Evolutionary conservation across 2,888 invertebrate genomes (phyloP), one percentile per base, ranked within the genome.

Genomic region (Ischnura elegans): DNA sequence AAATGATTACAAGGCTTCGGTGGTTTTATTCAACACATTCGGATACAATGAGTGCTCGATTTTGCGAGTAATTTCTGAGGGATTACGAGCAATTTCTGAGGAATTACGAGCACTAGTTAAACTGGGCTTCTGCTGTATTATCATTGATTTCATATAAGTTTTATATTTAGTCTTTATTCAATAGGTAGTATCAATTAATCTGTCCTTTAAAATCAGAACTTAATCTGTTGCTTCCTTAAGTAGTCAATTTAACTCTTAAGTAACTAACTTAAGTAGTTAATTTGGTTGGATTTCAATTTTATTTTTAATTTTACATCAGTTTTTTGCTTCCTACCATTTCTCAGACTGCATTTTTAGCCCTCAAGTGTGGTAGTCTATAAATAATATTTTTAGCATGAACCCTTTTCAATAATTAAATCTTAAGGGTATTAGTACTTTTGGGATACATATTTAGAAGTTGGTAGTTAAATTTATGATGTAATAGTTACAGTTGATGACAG

Each of bases 241-340:
- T 86, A 46, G 86, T n/a, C 45, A 45, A 46, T 86, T 86, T 86
- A 86, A 86, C n/a, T n/a, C n/a, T n/a, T n/a, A n/a, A n/a, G n/a
- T n/a, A n/a, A n/a, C n/a, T n/a, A n/a, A n/a, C 86, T 45, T 51
- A 25, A 21, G 46, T 25, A 25, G 86, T 86, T 46, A 46, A n/a
- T n/a, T n/a, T 86, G 86, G 45, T 86, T 86, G 43, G 86, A 45
- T 86, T 86, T 46, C 8, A 43, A 43, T 13, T 45, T 45, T 45
- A 25, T 45, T 86, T 45, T 46, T 45, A 19, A 43, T 86, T 86
- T 51, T 46, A 25, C 46, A 4, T 86, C n/a, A 86, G n/a, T 86
- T 45, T 86, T 46, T 25, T 86, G 86, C 86, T 86, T n/a, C 25
- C 5, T 86, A n/a, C n/a, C 46, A 86, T 21, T 86, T 76, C n/a